Conservation (phyloP, 2,888 invertebrate genomes). For the Caenorhabditis auriculariae region DNA sequence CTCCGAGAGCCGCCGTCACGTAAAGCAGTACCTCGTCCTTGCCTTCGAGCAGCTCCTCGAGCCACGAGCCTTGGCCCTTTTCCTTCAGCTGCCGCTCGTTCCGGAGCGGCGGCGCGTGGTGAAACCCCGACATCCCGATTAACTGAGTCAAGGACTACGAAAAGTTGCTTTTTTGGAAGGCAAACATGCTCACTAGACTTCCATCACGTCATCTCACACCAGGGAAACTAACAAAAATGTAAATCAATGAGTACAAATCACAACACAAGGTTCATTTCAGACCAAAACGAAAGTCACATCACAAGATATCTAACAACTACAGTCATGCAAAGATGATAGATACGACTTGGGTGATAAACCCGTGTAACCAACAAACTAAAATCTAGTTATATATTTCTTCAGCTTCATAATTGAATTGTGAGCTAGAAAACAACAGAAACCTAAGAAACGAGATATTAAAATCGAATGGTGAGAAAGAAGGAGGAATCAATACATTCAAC, state of each 20-base stretch:
- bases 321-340: too few relatives aligned
- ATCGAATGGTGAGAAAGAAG: neutral
- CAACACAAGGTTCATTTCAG: too few relatives aligned
- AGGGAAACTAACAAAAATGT: too few relatives aligned
- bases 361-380: too few relatives aligned
- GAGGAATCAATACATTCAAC: conserved; percentile 5
- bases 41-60: conserved; percentile 33
- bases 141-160: too few relatives aligned
- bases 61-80: conserved; percentile 19
- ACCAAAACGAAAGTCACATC: conserved; percentile 13
- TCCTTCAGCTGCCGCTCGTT: conserved; percentile 13
- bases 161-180: too few relatives aligned
- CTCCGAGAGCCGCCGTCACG: conserved; percentile 54
- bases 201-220: too few relatives aligned
- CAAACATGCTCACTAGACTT: too few relatives aligned
- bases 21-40: conserved; percentile 57
- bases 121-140: conserved; percentile 11
- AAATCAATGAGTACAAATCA: conserved; percentile 12
- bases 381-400: too few relatives aligned
- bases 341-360: too few relatives aligned
- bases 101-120: conserved; percentile 26
- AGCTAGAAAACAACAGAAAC: conserved; percentile 4
- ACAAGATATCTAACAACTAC: too few relatives aligned
- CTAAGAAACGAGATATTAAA: neutral
- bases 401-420: too few relatives aligned